Evolutionary conservation across 2,113 vertebrate genomes (phyloP).

Genomic region (human (Homo sapiens)): GRCh38 chr2:32237001-32237500

Average conservation of each 20-base stretch:
- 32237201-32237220: background rate
- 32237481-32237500: background rate
- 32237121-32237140: background rate
- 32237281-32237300: background rate
- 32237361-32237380: background rate
- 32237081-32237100: background rate
- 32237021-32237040: background rate
- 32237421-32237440: background rate
- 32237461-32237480: background rate
- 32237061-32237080: background rate
- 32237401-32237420: background rate
- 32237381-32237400: background rate
- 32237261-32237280: background rate
- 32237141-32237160: background rate
- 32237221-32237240: background rate
- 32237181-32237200: background rate
- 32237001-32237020: background rate
- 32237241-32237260: background rate
- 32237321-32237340: background rate
- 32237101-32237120: background rate
- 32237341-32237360: background rate
- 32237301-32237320: background rate
- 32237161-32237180: background rate
- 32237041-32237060: background rate
- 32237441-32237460: background rate